Evolutionary conservation across 64 coral and sea anemone genomes (phyloP), one percentile per base, ranked within the genome.

Genomic region (Stylophora pistillata): DNA sequence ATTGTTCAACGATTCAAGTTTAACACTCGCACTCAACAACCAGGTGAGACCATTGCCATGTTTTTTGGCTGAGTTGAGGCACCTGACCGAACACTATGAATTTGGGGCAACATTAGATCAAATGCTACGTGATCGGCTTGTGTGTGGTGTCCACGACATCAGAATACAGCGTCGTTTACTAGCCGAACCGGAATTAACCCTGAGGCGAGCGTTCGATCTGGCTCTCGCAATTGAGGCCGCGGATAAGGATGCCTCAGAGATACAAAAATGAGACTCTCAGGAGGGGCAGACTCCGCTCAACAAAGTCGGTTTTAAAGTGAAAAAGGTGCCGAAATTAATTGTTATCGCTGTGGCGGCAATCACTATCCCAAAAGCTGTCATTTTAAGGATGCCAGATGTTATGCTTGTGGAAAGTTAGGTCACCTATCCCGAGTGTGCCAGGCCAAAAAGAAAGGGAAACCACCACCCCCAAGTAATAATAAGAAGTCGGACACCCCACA

Each of bases 331-430:
- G 25, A 61, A 64, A 30, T 69, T 10, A 83, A 17, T 17, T 91
- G 89, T n/a, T 58, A 71, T 57, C 85, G 76, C 14, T 88, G 78
- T 76, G 86, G 69, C 53, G 87, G 74, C 28, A 76, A 58, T 28
- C 92, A 90, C 69, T 74, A 85, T n/a, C 72, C 87, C 4, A 85
- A 57, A 16, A 74, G 65, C 68, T 94, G 92, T 64, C 28, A 78
- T 69, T 92, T 86, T 79, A 94, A 78, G 55, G 14, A 79, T 74
- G 61, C 60, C 27, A 89, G 85, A 68, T 94, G 72, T 69, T 77
- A 76, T 74, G 18, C 4, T 15, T 89, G 92, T 89, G 87, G 92
- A 6, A 94, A 89, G 29, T 56, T 76, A 53, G 92, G 87, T 4
- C 87, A 94, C 70, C 27, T 89, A 30, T 62, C 56, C 71, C 61